phyloP scores from a whole-genome alignment of 2,113 vertebrate genomes.

The Nothocercus julius region DNA sequence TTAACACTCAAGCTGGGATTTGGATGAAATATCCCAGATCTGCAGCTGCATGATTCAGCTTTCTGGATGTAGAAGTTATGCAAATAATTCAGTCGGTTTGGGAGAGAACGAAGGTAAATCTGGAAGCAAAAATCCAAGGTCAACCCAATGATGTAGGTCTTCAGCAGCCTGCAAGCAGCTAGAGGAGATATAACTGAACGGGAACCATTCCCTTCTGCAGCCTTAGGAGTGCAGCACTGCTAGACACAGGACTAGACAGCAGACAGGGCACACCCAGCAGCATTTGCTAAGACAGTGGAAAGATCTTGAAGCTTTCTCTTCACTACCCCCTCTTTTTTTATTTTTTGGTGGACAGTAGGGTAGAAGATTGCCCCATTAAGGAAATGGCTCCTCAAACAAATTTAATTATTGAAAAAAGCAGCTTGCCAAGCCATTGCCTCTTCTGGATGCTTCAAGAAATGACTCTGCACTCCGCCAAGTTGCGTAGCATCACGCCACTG shows the following conservation, averaged over 20 bases:
- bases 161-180: background rate
- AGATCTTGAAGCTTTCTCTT: conserved; percentile 30
- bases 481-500: conserved; percentile 48
- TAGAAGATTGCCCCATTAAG: background rate
- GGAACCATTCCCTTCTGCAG: background rate
- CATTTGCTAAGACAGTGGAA: background rate
- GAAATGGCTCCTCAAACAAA: conserved; percentile 12
- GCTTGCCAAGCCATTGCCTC: background rate
- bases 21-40: background rate
- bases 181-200: background rate
- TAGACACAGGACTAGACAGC: background rate
- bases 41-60: conserved; percentile 49
- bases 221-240: background rate
- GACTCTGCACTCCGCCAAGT: conserved; percentile 44
- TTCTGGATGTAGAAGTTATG: background rate
- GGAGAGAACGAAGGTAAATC: background rate
- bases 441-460: conserved; percentile 45
- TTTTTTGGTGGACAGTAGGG: background rate
- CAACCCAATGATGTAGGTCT: conserved; percentile 7
- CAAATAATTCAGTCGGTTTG: background rate
- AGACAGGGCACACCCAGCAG: conserved; percentile 52
- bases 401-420: background rate
- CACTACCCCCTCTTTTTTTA: background rate
- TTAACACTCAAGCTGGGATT: background rate
- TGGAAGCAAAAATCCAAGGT: conserved; percentile 16